Base-by-base conservation (phyloP, 2,113 vertebrate species). In the Coreoperca whiteheadi region DNA sequence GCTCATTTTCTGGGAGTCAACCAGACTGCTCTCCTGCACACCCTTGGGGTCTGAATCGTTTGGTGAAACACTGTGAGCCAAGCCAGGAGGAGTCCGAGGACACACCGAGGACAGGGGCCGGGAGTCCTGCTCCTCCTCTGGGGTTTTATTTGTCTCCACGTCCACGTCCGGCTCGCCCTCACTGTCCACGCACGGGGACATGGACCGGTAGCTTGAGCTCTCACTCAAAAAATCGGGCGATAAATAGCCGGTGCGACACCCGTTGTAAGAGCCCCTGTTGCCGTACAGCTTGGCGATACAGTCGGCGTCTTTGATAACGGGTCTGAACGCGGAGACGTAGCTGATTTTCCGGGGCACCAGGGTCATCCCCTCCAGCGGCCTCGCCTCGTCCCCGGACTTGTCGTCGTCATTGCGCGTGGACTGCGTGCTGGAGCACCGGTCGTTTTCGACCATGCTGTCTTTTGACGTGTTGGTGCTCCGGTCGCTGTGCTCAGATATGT, bases 231-330 rank as follows among this genome's bases (percentile, higher is more conserved):
- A 97, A 89, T 99, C 98, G 21, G 97, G 97, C 2, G 97, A 98
- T 53, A 97, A 86, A 73, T 98, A 98, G 7, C 97, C 97, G 54
- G 94, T 94, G 85, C 80, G 95, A 84, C 79, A 91, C 0, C 93
- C 95, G 4, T 93, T 88, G 56, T 95, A 97, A 1, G 95, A 92
- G 37, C 96, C 95, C 20, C 97, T 81, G 91, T 95, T 98, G 5
- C 97, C 97, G 68, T 99, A 99, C 51, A 99, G 95, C 83, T 99
- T 99, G 64, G 97, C 97, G 74, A 99, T 98, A 84, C 97, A 98
- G 91, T 99, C 98, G 0, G 96, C 92, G 89, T 99, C 98, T 87
- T 98, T 99, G 43, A 99, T 97, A 5, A 99, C 98, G 0, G 98
- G 98, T 28, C 98, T 96, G 95, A 99, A 99, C 15, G 98, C 98